Percentiles rank a stretch among this genome's conserved stretches.
Evolutionary conservation across 1,140 invertebrate species (phyloP).

Genomic region (Littorina saxatilis): DNA sequence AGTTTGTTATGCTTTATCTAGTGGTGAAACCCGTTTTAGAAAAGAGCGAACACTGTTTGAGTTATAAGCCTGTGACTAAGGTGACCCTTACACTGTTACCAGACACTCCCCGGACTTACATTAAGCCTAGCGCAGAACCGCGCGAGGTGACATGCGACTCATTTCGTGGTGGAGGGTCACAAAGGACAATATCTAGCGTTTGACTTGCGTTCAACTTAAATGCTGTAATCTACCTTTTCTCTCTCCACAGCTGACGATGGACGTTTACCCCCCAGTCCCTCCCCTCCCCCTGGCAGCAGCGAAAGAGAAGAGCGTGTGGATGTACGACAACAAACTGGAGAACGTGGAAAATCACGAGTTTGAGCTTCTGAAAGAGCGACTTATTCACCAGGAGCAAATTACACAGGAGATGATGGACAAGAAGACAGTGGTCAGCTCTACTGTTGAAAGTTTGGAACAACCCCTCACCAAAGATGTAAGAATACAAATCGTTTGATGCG

Average conservation of each 20-base stretch:
- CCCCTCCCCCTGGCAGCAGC: constrained; percentile 50
- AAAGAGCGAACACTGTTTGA: too few species aligned
- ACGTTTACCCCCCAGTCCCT: constrained; percentile 39
- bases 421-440: constrained; percentile 32
- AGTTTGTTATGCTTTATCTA: too few species aligned
- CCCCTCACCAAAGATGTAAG: constrained; percentile 58
- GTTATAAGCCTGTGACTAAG: too few species aligned
- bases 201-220: too few species aligned
- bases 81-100: too few species aligned
- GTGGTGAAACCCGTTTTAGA: too few species aligned
- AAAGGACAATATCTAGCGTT: too few species aligned
- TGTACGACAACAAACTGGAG: constrained; percentile 58
- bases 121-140: too few species aligned
- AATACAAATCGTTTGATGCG: not conserved
- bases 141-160: too few species aligned
- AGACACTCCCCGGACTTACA: too few species aligned
- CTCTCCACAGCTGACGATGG: not conserved
- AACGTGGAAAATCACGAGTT: constrained; percentile 54
- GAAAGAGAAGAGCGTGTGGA: constrained; percentile 59
- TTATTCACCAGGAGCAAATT: constrained; percentile 46
- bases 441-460: constrained; percentile 36
- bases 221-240: too few species aligned
- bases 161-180: too few species aligned
- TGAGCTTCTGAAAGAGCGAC: constrained; percentile 44
- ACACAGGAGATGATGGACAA: constrained; percentile 34